A percentile compares a stretch with the other conserved stretches of the same genome.
Evolutionary conservation across 1,140 invertebrate species (phyloP).

Genomic region (Anastrepha ludens): DNA sequence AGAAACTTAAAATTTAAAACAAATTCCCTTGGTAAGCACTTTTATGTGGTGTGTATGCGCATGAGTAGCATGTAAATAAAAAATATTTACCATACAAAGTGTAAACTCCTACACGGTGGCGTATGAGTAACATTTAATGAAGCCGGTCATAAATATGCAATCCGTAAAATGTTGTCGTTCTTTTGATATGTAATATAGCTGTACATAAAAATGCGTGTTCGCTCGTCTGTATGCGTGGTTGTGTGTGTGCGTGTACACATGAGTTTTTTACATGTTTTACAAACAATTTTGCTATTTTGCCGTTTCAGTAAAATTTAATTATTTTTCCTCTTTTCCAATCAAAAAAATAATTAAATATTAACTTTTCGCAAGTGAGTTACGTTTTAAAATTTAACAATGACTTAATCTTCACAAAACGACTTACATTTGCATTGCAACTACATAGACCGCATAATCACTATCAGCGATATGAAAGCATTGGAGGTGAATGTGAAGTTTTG

Average conservation of each 20-base stretch:
- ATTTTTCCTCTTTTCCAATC: not conserved
- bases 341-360: conserved; percentile 21
- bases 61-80: not conserved
- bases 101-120: not conserved
- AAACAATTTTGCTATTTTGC: not conserved
- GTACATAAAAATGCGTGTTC: conserved; percentile 22
- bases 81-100: too few relatives aligned
- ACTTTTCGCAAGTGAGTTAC: not conserved
- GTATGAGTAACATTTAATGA: conserved; percentile 40
- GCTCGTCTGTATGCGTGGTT: not conserved
- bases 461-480: conserved; percentile 2
- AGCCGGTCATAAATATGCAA: not conserved
- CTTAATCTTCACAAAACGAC: not conserved
- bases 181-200: not conserved
- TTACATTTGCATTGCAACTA: not conserved
- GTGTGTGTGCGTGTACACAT: conserved; percentile 15
- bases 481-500: conserved; percentile 37
- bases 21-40: too few relatives aligned
- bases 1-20: too few relatives aligned
- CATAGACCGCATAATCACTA: not conserved
- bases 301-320: conserved; percentile 10
- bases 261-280: conserved; percentile 22
- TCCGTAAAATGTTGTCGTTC: not conserved
- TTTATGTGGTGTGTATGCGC: not conserved
- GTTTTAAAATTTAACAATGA: too few relatives aligned